Base-by-base conservation (phyloP, 1,140 invertebrate species). In the Sitobion miscanthi region DNA sequence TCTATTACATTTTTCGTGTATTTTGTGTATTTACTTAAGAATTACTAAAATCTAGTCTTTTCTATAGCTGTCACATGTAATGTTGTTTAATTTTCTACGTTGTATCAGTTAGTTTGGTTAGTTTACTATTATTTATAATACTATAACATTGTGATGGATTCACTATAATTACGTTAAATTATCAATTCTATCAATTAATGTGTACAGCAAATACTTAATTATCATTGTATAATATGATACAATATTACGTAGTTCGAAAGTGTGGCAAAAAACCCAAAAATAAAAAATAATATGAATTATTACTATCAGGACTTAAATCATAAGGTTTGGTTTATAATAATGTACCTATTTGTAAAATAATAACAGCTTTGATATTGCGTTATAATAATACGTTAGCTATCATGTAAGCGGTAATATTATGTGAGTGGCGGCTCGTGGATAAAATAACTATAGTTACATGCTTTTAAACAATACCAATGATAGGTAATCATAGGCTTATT, bases 361-460 rank as follows among this genome's bases (percentile, higher is more conserved):
- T 77, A 77, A 77, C n/a, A 77, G 62, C 62, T n/a, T 77, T 77
- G 30, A 77, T 77, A 77, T 77, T 77, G 17, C 62, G 62, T 77
- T 77, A n/a, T 77, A 77, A 77, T 77, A n/a, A 77, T 77, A 77
- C 5, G 62, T n/a, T 77, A n/a, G 30, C 11, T 77, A 1, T 7
- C 0, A 14, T 77, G 6, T 77, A 77, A n/a, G 14, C 30, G 14
- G 62, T 77, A 77, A 77, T 77, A 77, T n/a, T 49, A 42, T 1
- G 14, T 77, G n/a, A 77, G 62, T 77, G n/a, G 5, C 62, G n/a
- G n/a, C 62, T 77, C n/a, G 62, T 77, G 62, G 62, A 35, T n/a
- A 77, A 77, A 77, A 77, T n/a, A 77, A 77, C 62, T 77, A 77
- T 77, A 77, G 30, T n/a, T 11, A 11, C 14, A 69, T n/a, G 30